A percentile compares a stretch with the other conserved stretches of the same genome.
These are phyloP conservation scores for Bryconaethiops microstoma DNA, from an alignment of 2,797 vertebrate genomes.

Conservation along the genomic window DNA sequence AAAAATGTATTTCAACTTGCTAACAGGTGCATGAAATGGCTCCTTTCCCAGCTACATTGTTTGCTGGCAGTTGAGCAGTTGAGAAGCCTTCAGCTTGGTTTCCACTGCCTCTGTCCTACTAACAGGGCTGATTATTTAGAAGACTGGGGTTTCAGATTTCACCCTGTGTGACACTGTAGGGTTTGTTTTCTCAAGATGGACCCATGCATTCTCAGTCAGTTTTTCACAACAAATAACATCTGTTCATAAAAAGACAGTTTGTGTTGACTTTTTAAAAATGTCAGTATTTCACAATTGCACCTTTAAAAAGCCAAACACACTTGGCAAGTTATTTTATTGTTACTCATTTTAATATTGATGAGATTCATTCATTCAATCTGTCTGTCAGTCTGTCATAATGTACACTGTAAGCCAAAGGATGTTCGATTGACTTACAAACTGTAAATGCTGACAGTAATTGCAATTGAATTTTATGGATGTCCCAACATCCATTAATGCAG, in stretches of 20 bases:
- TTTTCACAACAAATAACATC: neutral
- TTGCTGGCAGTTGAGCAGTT: neutral
- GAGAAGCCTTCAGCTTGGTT: constrained; percentile 20
- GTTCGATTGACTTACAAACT: neutral
- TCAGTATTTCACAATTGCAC: neutral
- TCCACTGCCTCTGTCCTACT: constrained; percentile 43
- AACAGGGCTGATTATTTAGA: constrained; percentile 30
- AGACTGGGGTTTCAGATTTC: constrained; percentile 33
- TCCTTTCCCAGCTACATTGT: constrained; percentile 2
- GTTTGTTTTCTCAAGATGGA: constrained; percentile 36
- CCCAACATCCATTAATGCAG: neutral
- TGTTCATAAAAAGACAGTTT: neutral
- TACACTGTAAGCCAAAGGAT: neutral
- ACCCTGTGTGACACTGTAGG: constrained; percentile 1
- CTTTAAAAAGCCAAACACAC: neutral
- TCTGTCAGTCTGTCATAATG: neutral
- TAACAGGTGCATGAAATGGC: constrained; percentile 16
- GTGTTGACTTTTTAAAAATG: neutral
- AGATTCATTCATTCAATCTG: too few relatives aligned
- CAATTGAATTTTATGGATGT: neutral
- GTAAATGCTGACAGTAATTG: neutral
- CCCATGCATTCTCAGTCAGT: neutral
- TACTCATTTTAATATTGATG: too few relatives aligned
- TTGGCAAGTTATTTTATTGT: neutral
- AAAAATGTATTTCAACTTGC: neutral